These are phyloP conservation scores for Endotricha flammealis DNA, from an alignment of 2,888 invertebrate species.

Conservation along the genomic window DNA sequence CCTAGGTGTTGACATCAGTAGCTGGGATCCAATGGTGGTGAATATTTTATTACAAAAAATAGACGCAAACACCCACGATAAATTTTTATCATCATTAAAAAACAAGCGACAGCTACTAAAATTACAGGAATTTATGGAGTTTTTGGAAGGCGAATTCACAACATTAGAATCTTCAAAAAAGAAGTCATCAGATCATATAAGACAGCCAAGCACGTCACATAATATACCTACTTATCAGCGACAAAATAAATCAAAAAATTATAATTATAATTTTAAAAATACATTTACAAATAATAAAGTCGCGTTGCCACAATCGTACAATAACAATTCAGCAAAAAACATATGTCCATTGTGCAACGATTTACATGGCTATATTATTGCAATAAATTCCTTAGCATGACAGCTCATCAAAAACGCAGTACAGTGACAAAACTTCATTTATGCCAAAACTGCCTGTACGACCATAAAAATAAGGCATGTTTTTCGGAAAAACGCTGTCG, in stretches of 20 bases:
- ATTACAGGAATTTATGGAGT: conserved; percentile 16
- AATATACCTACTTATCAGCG: background rate
- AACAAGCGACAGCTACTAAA: conserved; percentile 15
- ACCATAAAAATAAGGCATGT: conserved; percentile 9
- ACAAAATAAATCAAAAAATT: background rate
- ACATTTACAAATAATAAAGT: conserved; percentile 4
- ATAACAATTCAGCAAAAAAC: background rate
- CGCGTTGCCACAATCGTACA: background rate
- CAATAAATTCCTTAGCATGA: conserved; percentile 1
- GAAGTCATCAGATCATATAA: conserved; percentile 9
- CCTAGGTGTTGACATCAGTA: conserved; percentile 13
- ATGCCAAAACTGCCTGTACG: conserved; percentile 12
- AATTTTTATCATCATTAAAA: conserved; percentile 17
- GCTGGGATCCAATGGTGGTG: conserved; percentile 22
- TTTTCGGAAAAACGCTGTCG: conserved; percentile 10
- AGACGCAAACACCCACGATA: conserved; percentile 17
- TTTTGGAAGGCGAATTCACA: conserved; percentile 20
- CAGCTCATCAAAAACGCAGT: background rate
- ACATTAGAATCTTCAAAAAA: conserved; percentile 15
- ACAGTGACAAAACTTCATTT: conserved; percentile 8
- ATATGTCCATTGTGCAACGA: conserved; percentile 6
- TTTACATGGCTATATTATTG: conserved; percentile 5
- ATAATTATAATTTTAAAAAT: too few species aligned
- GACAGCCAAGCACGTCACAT: background rate
- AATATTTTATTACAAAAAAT: conserved; percentile 19